Conservation (phyloP, 2,113 vertebrate genomes). For the Saimiri boliviensis region DNA sequence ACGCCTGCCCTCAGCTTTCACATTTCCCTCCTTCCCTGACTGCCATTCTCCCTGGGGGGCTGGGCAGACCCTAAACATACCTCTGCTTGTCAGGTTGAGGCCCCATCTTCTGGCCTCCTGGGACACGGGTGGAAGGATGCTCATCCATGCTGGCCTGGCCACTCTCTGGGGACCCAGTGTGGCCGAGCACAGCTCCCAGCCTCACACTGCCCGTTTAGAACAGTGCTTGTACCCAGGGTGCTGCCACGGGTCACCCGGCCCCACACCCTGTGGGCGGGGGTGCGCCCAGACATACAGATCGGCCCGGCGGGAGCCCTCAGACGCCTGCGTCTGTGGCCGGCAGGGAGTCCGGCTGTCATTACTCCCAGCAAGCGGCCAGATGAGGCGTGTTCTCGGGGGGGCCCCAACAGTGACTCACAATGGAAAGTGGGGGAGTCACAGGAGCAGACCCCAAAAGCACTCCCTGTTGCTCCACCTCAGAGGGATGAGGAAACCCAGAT, state of each 20-base stretch:
- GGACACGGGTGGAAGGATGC: background rate
- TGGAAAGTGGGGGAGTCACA: background rate
- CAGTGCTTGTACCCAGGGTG: background rate
- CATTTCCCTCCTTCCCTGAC: fast-evolving
- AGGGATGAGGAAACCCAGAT: background rate
- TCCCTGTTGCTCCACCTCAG: background rate
- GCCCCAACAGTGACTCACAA: background rate
- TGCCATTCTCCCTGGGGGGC: no score
- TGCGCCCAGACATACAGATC: no score
- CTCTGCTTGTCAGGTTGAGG: no score
- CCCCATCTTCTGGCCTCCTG: no score
- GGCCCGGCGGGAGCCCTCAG: background rate
- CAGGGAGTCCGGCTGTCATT: background rate
- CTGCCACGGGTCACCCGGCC: background rate
- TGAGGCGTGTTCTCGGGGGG: background rate
- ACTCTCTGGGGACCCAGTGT: background rate
- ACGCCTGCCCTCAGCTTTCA: background rate
- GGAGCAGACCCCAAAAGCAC: background rate
- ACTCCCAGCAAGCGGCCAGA: background rate
- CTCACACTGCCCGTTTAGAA: background rate
- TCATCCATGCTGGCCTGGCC: no score
- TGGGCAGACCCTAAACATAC: no score
- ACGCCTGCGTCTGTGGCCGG: background rate
- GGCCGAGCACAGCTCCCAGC: background rate
- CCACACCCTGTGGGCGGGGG: background rate